Evolutionary conservation across 2,113 vertebrate genomes (phyloP).

Genomic region (Serinus canaria): DNA sequence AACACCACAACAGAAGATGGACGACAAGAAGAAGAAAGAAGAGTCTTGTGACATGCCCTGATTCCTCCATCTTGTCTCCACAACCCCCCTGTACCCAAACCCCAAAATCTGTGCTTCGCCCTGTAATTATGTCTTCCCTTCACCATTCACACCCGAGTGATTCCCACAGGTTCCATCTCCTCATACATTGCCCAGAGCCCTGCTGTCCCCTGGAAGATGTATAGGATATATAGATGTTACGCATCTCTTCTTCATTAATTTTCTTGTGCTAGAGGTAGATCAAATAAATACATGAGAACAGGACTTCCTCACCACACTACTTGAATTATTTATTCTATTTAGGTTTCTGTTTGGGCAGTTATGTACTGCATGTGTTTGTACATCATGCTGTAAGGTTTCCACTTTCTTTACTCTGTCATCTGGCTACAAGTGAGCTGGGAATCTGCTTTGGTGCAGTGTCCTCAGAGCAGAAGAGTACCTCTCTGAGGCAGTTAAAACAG

Average conservation of each 20-base stretch:
- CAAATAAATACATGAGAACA: not conserved
- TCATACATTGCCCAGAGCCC: not conserved
- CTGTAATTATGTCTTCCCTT: too few relatives aligned
- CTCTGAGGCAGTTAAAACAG: not conserved
- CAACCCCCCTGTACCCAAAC: too few relatives aligned
- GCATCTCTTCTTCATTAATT: not conserved
- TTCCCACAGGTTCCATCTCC: too few relatives aligned
- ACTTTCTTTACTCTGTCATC: not conserved
- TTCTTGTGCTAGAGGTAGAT: not conserved
- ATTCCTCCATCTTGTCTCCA: too few relatives aligned
- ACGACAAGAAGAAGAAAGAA: too few relatives aligned
- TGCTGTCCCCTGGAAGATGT: not conserved
- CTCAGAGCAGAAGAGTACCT: not conserved
- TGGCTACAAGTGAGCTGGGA: not conserved
- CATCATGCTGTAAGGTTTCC: not conserved
- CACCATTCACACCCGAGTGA: too few relatives aligned
- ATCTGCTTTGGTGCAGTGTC: not conserved
- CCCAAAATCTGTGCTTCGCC: too few relatives aligned
- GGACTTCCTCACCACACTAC: not conserved
- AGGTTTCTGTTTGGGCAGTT: not conserved
- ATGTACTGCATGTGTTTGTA: not conserved
- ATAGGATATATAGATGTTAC: not conserved
- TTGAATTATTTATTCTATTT: not conserved
- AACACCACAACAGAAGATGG: too few relatives aligned
- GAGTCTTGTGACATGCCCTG: too few relatives aligned